These are phyloP conservation scores for Mormyrops boulengeri DNA, from an alignment of 2,797 vertebrate genomes.

Conservation along the genomic window DNA sequence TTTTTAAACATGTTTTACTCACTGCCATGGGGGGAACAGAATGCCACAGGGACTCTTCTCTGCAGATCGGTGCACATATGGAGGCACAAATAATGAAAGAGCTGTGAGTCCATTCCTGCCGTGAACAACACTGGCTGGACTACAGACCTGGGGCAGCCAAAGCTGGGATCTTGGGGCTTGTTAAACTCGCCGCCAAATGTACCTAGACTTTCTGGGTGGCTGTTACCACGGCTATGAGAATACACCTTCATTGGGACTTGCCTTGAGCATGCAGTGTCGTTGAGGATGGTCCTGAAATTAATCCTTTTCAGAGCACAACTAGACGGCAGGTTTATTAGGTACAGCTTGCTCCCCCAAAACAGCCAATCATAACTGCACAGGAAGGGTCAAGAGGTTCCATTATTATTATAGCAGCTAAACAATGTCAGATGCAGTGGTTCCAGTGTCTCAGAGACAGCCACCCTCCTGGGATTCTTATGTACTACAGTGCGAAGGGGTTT, in stretches of 20 bases:
- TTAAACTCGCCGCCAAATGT: neutral
- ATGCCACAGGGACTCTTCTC: neutral
- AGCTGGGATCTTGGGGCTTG: neutral
- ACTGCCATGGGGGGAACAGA: neutral
- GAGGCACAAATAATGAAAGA: neutral
- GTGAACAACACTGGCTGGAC: neutral
- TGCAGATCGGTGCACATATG: neutral
- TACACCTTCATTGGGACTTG: neutral
- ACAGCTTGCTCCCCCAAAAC: neutral
- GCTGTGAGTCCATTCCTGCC: neutral
- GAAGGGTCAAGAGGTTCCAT: neutral
- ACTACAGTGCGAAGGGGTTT: neutral
- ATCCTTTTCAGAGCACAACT: neutral
- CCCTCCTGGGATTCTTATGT: neutral
- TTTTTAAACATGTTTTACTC: neutral
- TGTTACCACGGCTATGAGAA: neutral
- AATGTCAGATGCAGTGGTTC: neutral
- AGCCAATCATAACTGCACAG: neutral
- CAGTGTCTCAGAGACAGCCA: neutral
- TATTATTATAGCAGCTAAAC: neutral
- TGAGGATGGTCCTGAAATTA: neutral
- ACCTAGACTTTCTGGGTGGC: neutral
- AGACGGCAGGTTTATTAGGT: neutral
- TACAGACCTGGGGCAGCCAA: neutral
- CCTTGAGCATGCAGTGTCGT: neutral